Evolutionary conservation across 2,888 invertebrate genomes (phyloP), one percentile per base, ranked within the genome.

Genomic region (Cephus pulcher): DNA sequence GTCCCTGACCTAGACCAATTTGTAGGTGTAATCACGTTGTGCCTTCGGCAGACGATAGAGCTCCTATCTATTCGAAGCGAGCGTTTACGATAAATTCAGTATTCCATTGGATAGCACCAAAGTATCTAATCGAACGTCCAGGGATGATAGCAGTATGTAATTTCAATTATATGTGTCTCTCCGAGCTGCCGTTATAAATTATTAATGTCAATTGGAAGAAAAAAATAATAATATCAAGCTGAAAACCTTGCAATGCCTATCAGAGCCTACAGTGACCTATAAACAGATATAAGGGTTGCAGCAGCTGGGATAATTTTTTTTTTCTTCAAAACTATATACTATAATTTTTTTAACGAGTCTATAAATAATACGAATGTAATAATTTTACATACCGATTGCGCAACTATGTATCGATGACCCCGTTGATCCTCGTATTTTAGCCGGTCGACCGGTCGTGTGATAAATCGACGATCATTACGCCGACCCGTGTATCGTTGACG

Each of bases 1-100:
- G 84, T 86, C 89, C 90, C 82, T 90, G 90, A 90, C 90, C 90
- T 88, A 90, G 89, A 81, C 40, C 85, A 86, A 85, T 82, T 84
- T 80, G 80, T 84, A 85, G 84, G 85, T 85, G 84, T 88, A 90
- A 90, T 89, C 90, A 85, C 81, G 84, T 81, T 81, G 78, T 80
- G 83, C 80, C 82, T 83, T 35, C 35, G 12, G 88, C 83, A 80
- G 81, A 80, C 74, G 84, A 85, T 85, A 83, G 79, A 76, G 75
- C 71, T 73, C 74, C 82, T 88, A 89, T 90, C 86, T 89, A 87
- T 86, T 86, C 80, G 83, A 75, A 77, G 71, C 70, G 76, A 80
- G 82, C 80, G 80, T 82, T 81, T 83, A 84, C 81, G 90, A 90
- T 89, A 89, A 89, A 86, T 89, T 86, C 75, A 80, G 79, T 84